Evolutionary conservation across 2,113 vertebrate species (phyloP).

Genomic region (Cyphomyrus discorhynchus): DNA sequence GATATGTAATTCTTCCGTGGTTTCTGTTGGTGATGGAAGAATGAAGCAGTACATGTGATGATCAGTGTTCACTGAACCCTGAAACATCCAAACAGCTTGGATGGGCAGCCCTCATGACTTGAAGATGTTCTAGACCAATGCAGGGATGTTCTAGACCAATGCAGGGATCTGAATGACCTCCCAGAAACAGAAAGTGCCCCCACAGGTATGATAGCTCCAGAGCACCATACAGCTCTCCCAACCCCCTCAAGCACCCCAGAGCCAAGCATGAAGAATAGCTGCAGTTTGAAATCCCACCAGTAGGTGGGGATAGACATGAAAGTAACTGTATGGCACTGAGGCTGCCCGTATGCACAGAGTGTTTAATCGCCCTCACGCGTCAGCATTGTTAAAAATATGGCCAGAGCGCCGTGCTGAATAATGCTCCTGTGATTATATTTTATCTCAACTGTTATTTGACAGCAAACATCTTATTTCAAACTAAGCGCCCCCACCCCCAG

Average conservation of each 20-base stretch:
- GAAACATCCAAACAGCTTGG: constrained; percentile 34
- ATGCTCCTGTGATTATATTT: not conserved
- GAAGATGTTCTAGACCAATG: not conserved
- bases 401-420: constrained; percentile 16
- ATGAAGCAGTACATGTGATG: not conserved
- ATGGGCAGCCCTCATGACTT: constrained; percentile 39
- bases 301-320: constrained; percentile 18
- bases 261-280: not conserved
- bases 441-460: constrained; percentile 8
- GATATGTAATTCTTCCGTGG: not conserved
- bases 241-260: not conserved
- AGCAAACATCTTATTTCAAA: constrained; percentile 9
- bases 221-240: not conserved
- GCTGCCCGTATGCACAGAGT: not conserved
- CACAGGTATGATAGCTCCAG: not conserved
- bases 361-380: not conserved
- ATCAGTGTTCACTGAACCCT: constrained; percentile 57
- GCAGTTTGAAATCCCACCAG: constrained; percentile 8
- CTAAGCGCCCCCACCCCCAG: not conserved
- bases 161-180: not conserved
- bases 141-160: not conserved
- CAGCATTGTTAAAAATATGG: not conserved
- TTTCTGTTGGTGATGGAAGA: not conserved
- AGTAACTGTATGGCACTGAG: not conserved
- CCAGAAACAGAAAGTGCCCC: not conserved